Evolutionary conservation across 2,797 vertebrate species (phyloP).

Genomic region (Chrosomus eos): DNA sequence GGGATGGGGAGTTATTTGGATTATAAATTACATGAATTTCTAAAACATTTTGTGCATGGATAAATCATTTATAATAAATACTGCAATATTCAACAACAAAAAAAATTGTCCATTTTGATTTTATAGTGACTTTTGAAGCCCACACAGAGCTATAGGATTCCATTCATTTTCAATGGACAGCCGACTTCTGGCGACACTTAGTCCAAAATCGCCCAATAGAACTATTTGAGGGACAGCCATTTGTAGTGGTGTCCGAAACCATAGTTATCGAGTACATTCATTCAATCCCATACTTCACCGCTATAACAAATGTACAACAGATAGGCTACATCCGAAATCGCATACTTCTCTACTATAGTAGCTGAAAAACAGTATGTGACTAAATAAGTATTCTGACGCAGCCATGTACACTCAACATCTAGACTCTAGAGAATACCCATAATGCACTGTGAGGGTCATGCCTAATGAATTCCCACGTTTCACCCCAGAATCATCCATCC

Average conservation of each 20-base stretch:
- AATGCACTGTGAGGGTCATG: neutral
- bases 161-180: neutral
- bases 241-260: neutral
- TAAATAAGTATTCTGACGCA: neutral
- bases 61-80: neutral
- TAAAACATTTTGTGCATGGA: neutral
- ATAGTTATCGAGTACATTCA: too few relatives aligned
- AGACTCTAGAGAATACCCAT: neutral
- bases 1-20: neutral
- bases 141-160: too few relatives aligned
- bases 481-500: too few relatives aligned
- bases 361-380: neutral
- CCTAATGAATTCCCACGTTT: neutral
- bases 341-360: neutral
- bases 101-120: neutral
- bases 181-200: neutral
- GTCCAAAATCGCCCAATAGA: too few relatives aligned
- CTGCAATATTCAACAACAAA: neutral
- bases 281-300: neutral
- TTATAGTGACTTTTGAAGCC: neutral
- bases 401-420: neutral
- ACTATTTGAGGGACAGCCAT: neutral
- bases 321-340: neutral
- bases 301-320: neutral
- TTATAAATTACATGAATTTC: neutral